These are phyloP conservation scores for Mactra quadrangularis DNA, from an alignment of 1,140 invertebrate genomes.

Conservation along the genomic window DNA sequence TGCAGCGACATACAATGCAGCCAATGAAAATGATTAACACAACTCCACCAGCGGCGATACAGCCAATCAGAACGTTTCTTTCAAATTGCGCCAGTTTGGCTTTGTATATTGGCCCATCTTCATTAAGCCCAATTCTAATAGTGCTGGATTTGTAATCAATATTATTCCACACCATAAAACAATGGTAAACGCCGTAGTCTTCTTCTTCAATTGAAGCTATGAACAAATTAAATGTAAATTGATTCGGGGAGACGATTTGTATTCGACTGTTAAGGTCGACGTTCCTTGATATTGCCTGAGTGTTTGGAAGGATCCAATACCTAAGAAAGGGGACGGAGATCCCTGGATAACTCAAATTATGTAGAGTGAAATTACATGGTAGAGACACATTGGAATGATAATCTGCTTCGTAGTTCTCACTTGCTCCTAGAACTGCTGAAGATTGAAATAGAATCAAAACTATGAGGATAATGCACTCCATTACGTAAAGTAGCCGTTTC, in stretches of 20 bases:
- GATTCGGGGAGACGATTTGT: slow-evolving; percentile 3
- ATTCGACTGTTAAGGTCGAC: background rate
- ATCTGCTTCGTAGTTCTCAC: slow-evolving; percentile 45
- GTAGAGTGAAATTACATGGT: slow-evolving; percentile 44
- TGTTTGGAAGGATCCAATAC: slow-evolving; percentile 54
- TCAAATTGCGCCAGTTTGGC: slow-evolving; percentile 33
- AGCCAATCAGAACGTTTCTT: slow-evolving; percentile 36
- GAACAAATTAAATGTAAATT: slow-evolving; percentile 16
- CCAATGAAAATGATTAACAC: slow-evolving; percentile 26
- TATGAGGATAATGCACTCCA: no score
- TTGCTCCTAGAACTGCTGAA: background rate
- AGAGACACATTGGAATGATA: slow-evolving; percentile 36
- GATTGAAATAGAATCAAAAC: no score
- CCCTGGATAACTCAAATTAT: slow-evolving; percentile 41
- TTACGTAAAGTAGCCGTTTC: no score
- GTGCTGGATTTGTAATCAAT: slow-evolving; percentile 22
- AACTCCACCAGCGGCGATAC: slow-evolving; percentile 17
- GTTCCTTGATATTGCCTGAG: slow-evolving; percentile 19
- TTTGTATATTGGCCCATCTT: slow-evolving; percentile 47
- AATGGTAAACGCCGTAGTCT: slow-evolving; percentile 55
- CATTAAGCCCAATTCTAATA: slow-evolving; percentile 38
- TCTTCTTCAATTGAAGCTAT: slow-evolving; percentile 6
- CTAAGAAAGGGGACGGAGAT: slow-evolving; percentile 30
- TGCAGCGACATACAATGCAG: slow-evolving; percentile 10
- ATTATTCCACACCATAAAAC: slow-evolving; percentile 53